Evolutionary conservation across 2,113 vertebrate species (phyloP).

Genomic region (Malurus cyaneus): DNA sequence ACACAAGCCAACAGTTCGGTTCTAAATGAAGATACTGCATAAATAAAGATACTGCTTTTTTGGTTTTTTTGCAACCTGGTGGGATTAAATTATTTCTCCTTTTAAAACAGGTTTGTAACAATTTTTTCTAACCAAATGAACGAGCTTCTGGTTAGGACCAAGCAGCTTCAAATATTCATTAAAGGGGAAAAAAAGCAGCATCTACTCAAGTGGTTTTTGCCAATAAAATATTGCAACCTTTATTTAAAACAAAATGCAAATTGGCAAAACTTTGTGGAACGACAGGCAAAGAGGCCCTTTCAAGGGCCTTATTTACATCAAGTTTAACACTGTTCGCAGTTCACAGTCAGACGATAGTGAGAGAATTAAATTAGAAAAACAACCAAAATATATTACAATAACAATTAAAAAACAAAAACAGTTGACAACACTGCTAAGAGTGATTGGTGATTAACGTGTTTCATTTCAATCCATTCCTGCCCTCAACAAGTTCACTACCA

Average conservation of each 20-base stretch:
- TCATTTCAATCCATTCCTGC: constrained; percentile 20
- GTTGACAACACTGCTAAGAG: constrained; percentile 78
- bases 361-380: constrained; percentile 96
- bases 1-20: rapidly evolving
- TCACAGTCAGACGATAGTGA: constrained; percentile 98
- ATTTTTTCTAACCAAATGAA: neutral
- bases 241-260: constrained; percentile 82
- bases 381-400: constrained; percentile 90
- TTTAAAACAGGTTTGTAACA: neutral
- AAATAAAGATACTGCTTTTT: neutral
- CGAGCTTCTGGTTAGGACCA: neutral
- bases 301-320: constrained; percentile 92
- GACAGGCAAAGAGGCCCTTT: constrained; percentile 71
- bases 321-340: constrained; percentile 98
- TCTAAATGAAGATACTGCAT: neutral
- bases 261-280: constrained; percentile 77
- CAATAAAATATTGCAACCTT: constrained; percentile 84
- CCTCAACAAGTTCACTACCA: constrained; percentile 16
- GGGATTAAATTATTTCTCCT: neutral
- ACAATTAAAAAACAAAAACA: constrained; percentile 82
- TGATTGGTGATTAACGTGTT: constrained; percentile 62
- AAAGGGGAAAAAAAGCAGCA: neutral
- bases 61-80: neutral
- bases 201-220: constrained; percentile 46
- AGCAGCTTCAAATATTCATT: neutral